Evolutionary conservation across 2,797 vertebrate species (phyloP).

Genomic region (Taeniopygia guttata): DNA sequence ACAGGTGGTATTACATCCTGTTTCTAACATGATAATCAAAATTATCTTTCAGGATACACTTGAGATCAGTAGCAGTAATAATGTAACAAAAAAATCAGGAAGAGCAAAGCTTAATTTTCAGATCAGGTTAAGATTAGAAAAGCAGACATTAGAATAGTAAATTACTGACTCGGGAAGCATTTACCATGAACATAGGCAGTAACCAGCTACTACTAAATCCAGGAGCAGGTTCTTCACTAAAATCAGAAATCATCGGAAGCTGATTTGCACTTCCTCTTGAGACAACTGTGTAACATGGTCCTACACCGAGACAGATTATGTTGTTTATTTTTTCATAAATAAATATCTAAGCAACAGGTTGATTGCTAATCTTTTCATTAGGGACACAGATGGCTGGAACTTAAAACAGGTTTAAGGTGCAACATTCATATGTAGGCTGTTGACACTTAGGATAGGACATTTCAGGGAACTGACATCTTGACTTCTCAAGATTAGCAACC

Average conservation of each 20-base stretch:
- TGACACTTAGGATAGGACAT: not conserved
- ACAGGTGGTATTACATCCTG: constrained; percentile 35
- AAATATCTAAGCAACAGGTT: not conserved
- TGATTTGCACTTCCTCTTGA: not conserved
- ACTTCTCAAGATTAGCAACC: not conserved
- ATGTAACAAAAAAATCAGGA: constrained; percentile 16
- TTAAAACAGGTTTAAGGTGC: not conserved
- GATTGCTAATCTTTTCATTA: not conserved
- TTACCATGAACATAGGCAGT: not conserved
- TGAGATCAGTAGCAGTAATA: not conserved
- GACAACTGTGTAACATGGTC: not conserved
- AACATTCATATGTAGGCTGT: not conserved
- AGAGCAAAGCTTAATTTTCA: constrained; percentile 33
- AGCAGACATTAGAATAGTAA: constrained; percentile 11
- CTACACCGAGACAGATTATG: not conserved
- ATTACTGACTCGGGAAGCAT: constrained; percentile 12
- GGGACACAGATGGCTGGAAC: not conserved
- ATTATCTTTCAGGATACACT: constrained; percentile 32
- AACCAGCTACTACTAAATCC: not conserved
- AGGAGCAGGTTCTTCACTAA: not conserved
- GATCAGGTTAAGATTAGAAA: constrained; percentile 47
- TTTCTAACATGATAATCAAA: constrained; percentile 29
- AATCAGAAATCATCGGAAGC: not conserved
- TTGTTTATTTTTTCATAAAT: not conserved
- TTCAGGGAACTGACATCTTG: not conserved